A percentile compares a stretch with the other conserved stretches of the same genome.
Conservation (phyloP, 2,113 vertebrate species). For the Amblyopsis rosae region DNA sequence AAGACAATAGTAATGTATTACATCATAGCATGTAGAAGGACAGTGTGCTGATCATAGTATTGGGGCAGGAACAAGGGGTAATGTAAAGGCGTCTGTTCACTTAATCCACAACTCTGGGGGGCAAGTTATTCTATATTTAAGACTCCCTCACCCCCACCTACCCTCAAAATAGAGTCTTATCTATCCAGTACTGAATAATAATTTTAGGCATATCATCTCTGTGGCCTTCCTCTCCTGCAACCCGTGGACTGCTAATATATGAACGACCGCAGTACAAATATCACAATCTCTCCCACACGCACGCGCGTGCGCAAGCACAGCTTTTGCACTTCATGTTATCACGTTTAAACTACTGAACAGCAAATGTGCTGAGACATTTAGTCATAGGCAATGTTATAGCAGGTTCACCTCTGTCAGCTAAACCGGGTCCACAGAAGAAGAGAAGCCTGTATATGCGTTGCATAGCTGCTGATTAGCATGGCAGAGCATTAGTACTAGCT, state of each 20-base stretch:
- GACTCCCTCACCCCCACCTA: constrained; percentile 42
- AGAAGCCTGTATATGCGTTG: constrained; percentile 45
- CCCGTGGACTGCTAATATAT: constrained; percentile 6
- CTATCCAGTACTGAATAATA: constrained; percentile 45
- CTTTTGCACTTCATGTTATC: background rate
- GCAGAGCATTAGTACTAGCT: constrained; percentile 20
- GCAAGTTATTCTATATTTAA: constrained; percentile 43
- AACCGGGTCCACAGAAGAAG: constrained; percentile 44
- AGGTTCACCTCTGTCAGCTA: constrained; percentile 24
- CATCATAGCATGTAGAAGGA: background rate
- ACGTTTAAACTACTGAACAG: constrained; percentile 12
- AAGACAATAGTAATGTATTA: constrained; percentile 22
- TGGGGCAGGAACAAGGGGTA: constrained; percentile 24
- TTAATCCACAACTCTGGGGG: constrained; percentile 54
- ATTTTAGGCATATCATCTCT: constrained; percentile 2
- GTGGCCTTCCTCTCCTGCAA: no score
- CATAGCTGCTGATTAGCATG: constrained; percentile 40
- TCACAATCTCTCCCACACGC: constrained; percentile 1
- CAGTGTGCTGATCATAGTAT: constrained; percentile 24
- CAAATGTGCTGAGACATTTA: constrained; percentile 7
- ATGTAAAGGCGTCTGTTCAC: constrained; percentile 31
- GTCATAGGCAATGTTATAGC: constrained; percentile 10
- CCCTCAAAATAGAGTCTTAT: constrained; percentile 46
- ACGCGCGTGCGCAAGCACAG: background rate
- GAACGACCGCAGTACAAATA: constrained; percentile 30